Conservation (phyloP, 2,888 invertebrate genomes). For the Torymus texanus region DNA sequence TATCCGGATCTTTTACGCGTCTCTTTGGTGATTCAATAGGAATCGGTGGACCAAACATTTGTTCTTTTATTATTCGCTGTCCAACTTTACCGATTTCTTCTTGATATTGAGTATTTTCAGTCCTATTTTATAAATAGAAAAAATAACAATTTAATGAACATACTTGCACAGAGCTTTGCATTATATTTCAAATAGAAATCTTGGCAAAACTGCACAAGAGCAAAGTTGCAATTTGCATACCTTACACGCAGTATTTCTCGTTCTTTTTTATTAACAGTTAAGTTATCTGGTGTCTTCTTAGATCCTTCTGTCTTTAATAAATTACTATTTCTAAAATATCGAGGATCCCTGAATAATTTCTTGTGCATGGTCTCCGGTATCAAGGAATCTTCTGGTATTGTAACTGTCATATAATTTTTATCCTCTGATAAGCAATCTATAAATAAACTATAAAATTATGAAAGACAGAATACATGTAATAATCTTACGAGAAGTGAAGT, state of each 20-base stretch:
- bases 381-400: constrained; percentile 61
- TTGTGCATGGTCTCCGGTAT: constrained; percentile 65
- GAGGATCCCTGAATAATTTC: constrained; percentile 63
- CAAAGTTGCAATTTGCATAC: constrained; percentile 55
- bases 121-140: constrained; percentile 58
- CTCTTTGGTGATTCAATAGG: constrained; percentile 55
- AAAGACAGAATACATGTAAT: constrained; percentile 1
- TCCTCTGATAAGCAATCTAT: constrained; percentile 16
- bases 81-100: constrained; percentile 61
- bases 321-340: constrained; percentile 30
- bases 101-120: constrained; percentile 65
- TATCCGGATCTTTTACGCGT: constrained; percentile 52
- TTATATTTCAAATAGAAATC: constrained; percentile 2
- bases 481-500: no score
- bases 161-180: neutral
- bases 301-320: constrained; percentile 9
- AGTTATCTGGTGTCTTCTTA: constrained; percentile 56
- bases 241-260: constrained; percentile 63
- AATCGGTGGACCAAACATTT: constrained; percentile 57
- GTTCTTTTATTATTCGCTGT: constrained; percentile 58
- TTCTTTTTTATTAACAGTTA: constrained; percentile 61
- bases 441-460: constrained; percentile 9
- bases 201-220: neutral
- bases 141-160: constrained; percentile 3
- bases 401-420: neutral